Base-by-base conservation (phyloP, 2,888 invertebrate genomes). In the Penaeus monodon region DNA sequence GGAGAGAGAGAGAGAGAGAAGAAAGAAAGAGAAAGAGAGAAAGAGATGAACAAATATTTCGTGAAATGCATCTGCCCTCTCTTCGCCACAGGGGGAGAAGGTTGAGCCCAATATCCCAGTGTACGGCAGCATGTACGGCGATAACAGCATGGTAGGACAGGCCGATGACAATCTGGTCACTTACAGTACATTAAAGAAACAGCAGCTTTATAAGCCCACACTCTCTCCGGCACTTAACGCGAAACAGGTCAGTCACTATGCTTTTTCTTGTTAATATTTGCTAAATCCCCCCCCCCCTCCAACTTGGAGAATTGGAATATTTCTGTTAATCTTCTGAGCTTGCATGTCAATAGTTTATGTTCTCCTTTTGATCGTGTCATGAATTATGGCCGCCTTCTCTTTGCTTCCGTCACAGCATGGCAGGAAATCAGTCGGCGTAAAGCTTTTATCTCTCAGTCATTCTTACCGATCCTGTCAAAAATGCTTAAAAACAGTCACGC, bases 151-250 rank as follows among this genome's bases (percentile, higher is more conserved):
- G 12, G 63, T 79, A 57, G 73, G 57, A 33, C 70, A 84, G n/a
- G 73, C 79, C 10, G 85, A 90, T 29, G 84, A 89, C 64, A 90
- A 90, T 81, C 63, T 90, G 12, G 87, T 85, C 33, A 85, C 85
- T 27, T 90, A 90, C 77, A 89, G 90, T 57, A 90, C 90, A 17
- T 84, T 90, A 27, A 90, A 90, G 84, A 90, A 90, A 79, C 88
- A 88, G 29, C 89, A 89, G 20, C 86, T 89, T 27, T 86, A 87
- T 79, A 89, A 89, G 57, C 84, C 89, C 24, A 66, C 89, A 17
- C 80, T 89, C n/a, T 89, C 89, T n/a, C 89, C 89, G 17, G 81
- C 89, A 38, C 77, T 84, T 57, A 83, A 78, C 68, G 68, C 84
- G n/a, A 89, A 89, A 63, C 89, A 89, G 86, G 89, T 89, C 27